Evolutionary conservation across 2,113 vertebrate genomes (phyloP).

Genomic region (Planiliza haematocheilus): DNA sequence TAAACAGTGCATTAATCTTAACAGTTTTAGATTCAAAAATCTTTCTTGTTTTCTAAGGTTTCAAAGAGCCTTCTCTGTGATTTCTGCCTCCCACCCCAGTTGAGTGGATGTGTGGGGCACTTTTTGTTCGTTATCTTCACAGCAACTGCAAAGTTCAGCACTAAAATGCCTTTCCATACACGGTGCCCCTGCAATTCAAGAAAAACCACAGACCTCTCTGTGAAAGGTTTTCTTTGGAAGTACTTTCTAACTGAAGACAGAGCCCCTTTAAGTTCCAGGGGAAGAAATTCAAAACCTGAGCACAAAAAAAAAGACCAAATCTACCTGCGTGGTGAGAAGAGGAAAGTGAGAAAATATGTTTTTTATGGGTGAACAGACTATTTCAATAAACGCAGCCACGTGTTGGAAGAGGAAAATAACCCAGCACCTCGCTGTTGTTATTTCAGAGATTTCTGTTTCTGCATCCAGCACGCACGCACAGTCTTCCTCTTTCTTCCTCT

Average conservation of each 20-base stretch:
- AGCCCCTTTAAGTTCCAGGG: neutral
- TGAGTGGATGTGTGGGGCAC: neutral
- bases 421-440: neutral
- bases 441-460: slow-evolving; percentile 37
- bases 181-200: neutral
- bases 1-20: neutral
- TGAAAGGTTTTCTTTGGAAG: slow-evolving; percentile 14
- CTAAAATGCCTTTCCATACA: slow-evolving; percentile 7
- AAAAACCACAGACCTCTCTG: slow-evolving; percentile 11
- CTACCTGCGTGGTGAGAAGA: slow-evolving; percentile 6
- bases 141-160: slow-evolving; percentile 17
- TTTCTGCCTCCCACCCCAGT: neutral
- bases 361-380: neutral
- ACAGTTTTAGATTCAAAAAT: neutral
- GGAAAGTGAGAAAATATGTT: slow-evolving; percentile 8
- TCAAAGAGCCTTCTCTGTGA: neutral
- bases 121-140: slow-evolving; percentile 1
- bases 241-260: slow-evolving; percentile 3
- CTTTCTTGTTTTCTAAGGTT: neutral
- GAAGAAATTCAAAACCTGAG: slow-evolving; percentile 1
- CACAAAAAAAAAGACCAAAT: slow-evolving; percentile 25
- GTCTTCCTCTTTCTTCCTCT: slow-evolving; percentile 29
- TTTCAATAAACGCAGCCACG: slow-evolving; percentile 3
- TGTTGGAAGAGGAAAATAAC: slow-evolving; percentile 11
- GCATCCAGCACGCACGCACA: slow-evolving; percentile 19